A percentile compares a stretch with the other conserved stretches of the same genome.
Conservation (phyloP, 23 tunicate genomes). For the Aplidium turbinatum region DNA sequence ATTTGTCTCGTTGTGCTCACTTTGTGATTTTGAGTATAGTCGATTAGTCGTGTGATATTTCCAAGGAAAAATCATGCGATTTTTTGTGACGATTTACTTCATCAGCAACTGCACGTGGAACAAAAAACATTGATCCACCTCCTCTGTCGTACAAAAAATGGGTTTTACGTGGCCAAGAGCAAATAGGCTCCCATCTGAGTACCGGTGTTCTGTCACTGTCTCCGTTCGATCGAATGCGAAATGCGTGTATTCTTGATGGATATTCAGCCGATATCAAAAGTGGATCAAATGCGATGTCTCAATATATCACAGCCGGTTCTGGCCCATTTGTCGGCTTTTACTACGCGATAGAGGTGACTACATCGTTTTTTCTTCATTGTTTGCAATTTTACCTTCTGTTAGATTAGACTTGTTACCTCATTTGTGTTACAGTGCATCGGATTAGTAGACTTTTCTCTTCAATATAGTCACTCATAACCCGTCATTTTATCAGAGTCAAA, state of each 20-base stretch:
- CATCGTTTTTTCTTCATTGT: background rate
- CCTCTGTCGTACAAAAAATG: slow-evolving; percentile 84
- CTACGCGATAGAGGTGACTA: slow-evolving; percentile 64
- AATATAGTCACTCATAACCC: too few species aligned
- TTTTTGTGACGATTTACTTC: too few species aligned
- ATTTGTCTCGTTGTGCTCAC: too few species aligned
- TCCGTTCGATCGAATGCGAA: slow-evolving; percentile 71
- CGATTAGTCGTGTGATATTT: too few species aligned
- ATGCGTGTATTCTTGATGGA: slow-evolving; percentile 57
- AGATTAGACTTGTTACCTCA: too few species aligned
- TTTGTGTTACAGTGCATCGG: too few species aligned
- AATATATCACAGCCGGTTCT: slow-evolving; percentile 54
- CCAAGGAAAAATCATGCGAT: too few species aligned
- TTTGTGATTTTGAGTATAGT: too few species aligned
- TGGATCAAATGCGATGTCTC: slow-evolving; percentile 42
- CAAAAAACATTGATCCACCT: slow-evolving; percentile 56
- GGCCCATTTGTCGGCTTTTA: slow-evolving; percentile 73
- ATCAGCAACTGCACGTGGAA: slow-evolving; percentile 75
- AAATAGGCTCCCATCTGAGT: slow-evolving; percentile 35
- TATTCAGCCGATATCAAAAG: slow-evolving; percentile 42
- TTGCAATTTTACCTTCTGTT: slow-evolving; percentile 1
- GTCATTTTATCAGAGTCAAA: too few species aligned
- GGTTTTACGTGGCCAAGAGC: slow-evolving; percentile 56
- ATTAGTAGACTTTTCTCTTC: too few species aligned
- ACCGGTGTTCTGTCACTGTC: slow-evolving; percentile 37